phyloP scores from a whole-genome alignment of 1,140 invertebrate genomes.

The Eufriesea mexicana region DNA sequence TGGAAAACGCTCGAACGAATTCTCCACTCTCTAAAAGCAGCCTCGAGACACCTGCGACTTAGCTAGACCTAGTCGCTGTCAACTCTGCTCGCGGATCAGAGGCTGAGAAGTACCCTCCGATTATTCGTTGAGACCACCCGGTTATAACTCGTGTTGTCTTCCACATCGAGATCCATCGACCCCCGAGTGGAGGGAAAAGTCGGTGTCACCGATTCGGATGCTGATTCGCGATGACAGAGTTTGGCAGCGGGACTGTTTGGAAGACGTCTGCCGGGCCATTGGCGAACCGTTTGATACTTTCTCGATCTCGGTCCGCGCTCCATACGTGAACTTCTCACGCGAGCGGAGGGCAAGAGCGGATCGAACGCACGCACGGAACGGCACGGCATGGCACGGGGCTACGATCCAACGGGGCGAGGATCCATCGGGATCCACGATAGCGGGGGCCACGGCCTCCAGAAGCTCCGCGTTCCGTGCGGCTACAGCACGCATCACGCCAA shows the following conservation, averaged over 20 bases:
- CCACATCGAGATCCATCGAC: no score
- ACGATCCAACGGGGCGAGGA: conserved; percentile 45
- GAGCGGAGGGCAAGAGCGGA: conserved; percentile 42
- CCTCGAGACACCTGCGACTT: no score
- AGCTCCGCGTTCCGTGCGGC: conserved; percentile 52
- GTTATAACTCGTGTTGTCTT: no score
- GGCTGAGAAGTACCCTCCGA: no score
- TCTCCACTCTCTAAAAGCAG: no score
- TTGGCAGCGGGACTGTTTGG: not conserved
- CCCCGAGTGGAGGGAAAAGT: no score
- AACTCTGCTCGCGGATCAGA: no score
- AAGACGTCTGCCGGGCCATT: not conserved
- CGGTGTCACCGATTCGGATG: no score
- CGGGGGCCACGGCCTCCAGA: conserved; percentile 44
- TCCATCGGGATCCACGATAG: conserved; percentile 59
- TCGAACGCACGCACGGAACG: conserved; percentile 47
- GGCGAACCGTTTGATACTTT: conserved; percentile 15
- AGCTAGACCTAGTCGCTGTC: no score
- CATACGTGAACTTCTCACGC: conserved; percentile 50
- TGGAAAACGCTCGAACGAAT: no score
- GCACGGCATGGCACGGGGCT: conserved; percentile 45
- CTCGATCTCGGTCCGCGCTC: conserved; percentile 25
- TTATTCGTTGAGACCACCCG: no score
- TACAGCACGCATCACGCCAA: conserved; percentile 75
- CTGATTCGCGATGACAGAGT: no score